Evolutionary conservation across 1,140 invertebrate species (phyloP).

Genomic region (Radopholus similis): DNA sequence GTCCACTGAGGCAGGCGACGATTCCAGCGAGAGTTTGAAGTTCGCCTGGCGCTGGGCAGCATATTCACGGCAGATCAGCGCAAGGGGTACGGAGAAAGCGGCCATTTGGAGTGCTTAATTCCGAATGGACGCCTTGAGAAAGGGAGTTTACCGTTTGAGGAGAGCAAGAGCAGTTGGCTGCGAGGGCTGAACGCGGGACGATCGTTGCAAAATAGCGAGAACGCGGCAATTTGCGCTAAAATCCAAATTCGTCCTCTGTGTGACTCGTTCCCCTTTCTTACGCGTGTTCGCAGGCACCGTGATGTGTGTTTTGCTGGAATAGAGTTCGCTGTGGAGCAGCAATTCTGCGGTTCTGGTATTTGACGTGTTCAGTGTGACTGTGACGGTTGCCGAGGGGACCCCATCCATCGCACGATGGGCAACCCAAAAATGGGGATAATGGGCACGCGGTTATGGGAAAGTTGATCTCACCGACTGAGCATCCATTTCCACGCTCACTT

Average conservation of each 20-base stretch:
- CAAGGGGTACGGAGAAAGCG: conserved; percentile 23
- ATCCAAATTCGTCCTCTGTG: background rate
- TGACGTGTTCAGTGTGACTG: background rate
- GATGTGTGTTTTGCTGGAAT: background rate
- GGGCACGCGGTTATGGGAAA: conserved; percentile 1
- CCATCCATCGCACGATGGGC: conserved; percentile 14
- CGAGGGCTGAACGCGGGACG: conserved; percentile 22
- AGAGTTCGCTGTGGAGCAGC: background rate
- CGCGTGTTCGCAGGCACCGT: background rate
- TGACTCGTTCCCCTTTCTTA: background rate
- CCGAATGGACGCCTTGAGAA: conserved; percentile 15
- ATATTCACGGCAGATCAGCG: conserved; percentile 30
- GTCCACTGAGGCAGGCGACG: conserved; percentile 13
- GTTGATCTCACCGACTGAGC: conserved; percentile 20
- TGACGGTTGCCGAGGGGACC: conserved; percentile 44
- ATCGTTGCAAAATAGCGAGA: conserved; percentile 35
- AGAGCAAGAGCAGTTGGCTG: conserved; percentile 24
- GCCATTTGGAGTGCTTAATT: too few species aligned
- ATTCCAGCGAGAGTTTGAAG: conserved; percentile 37
- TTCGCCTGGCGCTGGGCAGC: conserved; percentile 23
- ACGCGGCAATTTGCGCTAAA: background rate
- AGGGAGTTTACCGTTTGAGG: conserved; percentile 3
- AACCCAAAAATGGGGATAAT: background rate
- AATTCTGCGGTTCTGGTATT: background rate
- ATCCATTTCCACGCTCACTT: conserved; percentile 32